A percentile compares a stretch with the other conserved stretches of the same genome.
Conservation (phyloP, 2,888 invertebrate species). For the Sisyra nigra region DNA sequence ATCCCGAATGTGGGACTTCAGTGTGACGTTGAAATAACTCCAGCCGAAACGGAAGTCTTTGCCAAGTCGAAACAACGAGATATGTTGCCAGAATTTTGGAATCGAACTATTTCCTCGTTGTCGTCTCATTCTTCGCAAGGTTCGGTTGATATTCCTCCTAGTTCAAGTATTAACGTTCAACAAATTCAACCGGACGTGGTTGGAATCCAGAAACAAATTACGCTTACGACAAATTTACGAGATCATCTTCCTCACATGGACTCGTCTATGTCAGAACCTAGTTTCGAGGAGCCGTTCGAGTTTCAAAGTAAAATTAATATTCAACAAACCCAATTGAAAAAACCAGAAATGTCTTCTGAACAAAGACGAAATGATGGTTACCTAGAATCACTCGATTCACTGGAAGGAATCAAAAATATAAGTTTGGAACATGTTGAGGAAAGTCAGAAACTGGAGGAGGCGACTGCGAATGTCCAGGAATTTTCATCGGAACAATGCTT, state of each 20-base stretch:
- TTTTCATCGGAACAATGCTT: no score
- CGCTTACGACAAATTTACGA: not conserved
- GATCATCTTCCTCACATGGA: conserved; percentile 1
- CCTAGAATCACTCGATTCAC: no score
- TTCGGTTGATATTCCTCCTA: not conserved
- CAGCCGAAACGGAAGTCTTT: no score
- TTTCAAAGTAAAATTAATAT: not conserved
- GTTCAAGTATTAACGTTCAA: not conserved
- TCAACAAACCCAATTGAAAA: not conserved
- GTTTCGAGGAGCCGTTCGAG: not conserved
- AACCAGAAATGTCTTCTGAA: no score
- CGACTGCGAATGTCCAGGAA: no score
- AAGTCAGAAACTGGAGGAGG: no score
- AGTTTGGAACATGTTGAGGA: no score
- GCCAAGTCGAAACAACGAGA: not conserved
- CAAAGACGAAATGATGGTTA: no score
- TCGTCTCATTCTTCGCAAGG: not conserved
- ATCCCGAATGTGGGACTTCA: not conserved
- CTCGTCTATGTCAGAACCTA: not conserved
- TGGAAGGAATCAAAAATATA: no score
- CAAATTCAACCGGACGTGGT: not conserved
- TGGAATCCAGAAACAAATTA: conserved; percentile 1
- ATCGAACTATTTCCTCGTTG: conserved; percentile 1
- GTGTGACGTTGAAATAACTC: no score
- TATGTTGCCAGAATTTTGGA: not conserved